These are phyloP conservation scores for Scopus umbretta DNA, from an alignment of 2,113 vertebrate species.

Conservation along the genomic window DNA sequence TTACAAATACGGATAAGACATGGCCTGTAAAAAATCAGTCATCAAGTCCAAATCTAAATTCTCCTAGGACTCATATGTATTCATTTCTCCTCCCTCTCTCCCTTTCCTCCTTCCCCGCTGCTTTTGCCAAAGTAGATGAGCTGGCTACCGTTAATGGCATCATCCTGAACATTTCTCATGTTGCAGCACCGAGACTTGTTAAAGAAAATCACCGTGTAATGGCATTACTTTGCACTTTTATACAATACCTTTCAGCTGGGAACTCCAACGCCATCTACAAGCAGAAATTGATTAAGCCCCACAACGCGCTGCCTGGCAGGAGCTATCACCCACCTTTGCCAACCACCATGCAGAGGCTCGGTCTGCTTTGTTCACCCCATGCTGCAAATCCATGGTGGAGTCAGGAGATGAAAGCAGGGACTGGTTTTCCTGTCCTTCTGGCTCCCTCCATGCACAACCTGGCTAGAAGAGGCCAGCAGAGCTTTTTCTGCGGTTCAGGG, in stretches of 20 bases:
- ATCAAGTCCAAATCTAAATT: not conserved
- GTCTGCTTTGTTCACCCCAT: not conserved
- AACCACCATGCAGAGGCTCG: accelerated
- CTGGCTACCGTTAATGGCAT: constrained; percentile 30
- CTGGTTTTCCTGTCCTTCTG: not conserved
- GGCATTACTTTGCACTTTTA: constrained; percentile 39
- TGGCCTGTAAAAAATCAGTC: not conserved
- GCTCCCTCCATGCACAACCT: not conserved
- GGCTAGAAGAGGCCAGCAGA: not conserved
- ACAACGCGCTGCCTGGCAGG: accelerated
- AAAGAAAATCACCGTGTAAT: constrained; percentile 22
- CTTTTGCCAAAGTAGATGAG: constrained; percentile 30
- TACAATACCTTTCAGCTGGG: not conserved
- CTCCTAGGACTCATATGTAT: not conserved
- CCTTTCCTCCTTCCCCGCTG: not conserved
- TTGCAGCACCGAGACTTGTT: not conserved
- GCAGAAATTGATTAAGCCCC: not conserved
- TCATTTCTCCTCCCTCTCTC: constrained; percentile 12
- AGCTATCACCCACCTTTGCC: not conserved
- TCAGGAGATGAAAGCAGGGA: not conserved
- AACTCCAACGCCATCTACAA: not conserved
- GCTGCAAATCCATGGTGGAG: not conserved
- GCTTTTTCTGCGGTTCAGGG: not conserved
- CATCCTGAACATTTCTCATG: not conserved
- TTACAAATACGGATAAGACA: constrained; percentile 2